A percentile compares a stretch with the other conserved stretches of the same genome.
These are phyloP conservation scores for Gadopsis bispinosus DNA, from an alignment of 2,797 vertebrate genomes.

Conservation along the genomic window DNA sequence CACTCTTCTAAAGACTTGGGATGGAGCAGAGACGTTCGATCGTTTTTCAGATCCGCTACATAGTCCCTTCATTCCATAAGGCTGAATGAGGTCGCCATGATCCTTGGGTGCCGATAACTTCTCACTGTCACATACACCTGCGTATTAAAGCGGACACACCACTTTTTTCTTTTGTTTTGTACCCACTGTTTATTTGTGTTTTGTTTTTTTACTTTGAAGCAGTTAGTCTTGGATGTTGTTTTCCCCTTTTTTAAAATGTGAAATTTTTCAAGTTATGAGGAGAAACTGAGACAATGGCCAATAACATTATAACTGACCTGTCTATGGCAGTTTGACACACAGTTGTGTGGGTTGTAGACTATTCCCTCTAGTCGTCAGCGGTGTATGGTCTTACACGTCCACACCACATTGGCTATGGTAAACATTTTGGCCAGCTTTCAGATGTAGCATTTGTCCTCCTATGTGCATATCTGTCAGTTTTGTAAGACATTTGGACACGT, in stretches of 20 bases:
- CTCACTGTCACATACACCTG: constrained; percentile 89
- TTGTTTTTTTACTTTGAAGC: constrained; percentile 73
- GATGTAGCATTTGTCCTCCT: constrained; percentile 85
- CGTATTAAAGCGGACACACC: constrained; percentile 89
- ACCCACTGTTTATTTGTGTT: constrained; percentile 38
- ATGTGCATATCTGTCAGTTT: constrained; percentile 86
- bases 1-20: constrained; percentile 95
- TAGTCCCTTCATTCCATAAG: constrained; percentile 96
- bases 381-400: constrained; percentile 86
- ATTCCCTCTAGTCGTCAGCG: constrained; percentile 85
- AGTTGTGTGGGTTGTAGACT: constrained; percentile 83
- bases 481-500: constrained; percentile 78
- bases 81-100: constrained; percentile 92
- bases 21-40: constrained; percentile 94
- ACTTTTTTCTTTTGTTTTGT: constrained; percentile 73
- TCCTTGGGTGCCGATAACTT: constrained; percentile 92
- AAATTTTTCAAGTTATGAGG: constrained; percentile 68
- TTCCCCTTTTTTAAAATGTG: constrained; percentile 75
- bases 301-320: constrained; percentile 70
- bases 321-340: constrained; percentile 86
- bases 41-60: constrained; percentile 89
- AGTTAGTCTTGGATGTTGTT: constrained; percentile 87
- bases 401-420: constrained; percentile 79
- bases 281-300: constrained; percentile 75
- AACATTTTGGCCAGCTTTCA: constrained; percentile 82